These are phyloP conservation scores for Pandion haliaetus DNA, from an alignment of 2,113 vertebrate genomes.

Conservation along the genomic window DNA sequence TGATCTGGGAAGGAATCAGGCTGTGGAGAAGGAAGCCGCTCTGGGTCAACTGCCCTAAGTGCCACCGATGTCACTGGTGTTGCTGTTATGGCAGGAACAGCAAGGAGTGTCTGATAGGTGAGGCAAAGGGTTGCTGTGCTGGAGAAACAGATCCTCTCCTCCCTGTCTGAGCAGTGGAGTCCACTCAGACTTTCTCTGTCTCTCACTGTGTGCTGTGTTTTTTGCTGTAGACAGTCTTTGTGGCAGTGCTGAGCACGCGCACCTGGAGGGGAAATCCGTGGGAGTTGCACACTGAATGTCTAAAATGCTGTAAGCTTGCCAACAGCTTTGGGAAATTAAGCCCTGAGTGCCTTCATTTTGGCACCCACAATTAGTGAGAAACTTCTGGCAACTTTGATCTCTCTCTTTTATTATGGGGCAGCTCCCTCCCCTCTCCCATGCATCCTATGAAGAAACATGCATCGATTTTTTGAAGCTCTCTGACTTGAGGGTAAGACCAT, in stretches of 20 bases:
- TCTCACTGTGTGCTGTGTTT: background rate
- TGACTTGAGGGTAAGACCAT: background rate
- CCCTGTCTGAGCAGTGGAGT: background rate
- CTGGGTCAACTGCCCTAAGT: background rate
- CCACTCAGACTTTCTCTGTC: background rate
- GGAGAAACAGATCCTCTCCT: background rate
- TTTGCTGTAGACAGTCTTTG: background rate
- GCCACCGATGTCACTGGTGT: background rate
- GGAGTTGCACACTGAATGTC: background rate
- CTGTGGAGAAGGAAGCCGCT: background rate
- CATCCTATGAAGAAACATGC: background rate
- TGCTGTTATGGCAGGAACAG: background rate
- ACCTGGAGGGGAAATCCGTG: conserved; percentile 15
- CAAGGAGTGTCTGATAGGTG: background rate
- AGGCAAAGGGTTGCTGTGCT: background rate
- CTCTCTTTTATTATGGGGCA: background rate
- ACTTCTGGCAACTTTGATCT: background rate
- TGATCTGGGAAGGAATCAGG: background rate
- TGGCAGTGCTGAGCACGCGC: background rate
- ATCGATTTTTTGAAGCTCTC: background rate
- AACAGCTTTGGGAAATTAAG: background rate
- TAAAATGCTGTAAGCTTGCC: background rate
- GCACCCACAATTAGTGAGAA: background rate
- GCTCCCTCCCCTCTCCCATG: background rate
- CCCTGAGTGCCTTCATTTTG: background rate